Evolutionary conservation across 1,140 invertebrate species (phyloP).

Genomic region (Trachymyrmex cornetzi): DNA sequence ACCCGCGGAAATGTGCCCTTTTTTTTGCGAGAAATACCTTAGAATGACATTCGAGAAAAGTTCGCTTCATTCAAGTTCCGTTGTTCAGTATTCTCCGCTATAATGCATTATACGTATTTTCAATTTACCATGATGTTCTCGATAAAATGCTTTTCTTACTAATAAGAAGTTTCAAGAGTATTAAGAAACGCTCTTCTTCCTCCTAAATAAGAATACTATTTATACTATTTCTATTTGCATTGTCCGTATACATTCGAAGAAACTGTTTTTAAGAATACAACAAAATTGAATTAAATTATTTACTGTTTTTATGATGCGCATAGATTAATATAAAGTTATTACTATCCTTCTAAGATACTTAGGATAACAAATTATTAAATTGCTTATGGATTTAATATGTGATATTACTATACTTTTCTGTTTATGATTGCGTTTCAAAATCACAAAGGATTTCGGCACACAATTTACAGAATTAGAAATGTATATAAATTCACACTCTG

Average conservation of each 20-base stretch:
- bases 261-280: no score
- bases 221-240: neutral
- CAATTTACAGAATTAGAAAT: no score
- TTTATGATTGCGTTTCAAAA: no score
- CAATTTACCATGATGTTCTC: constrained; percentile 26
- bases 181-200: neutral
- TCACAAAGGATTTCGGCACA: no score
- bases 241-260: neutral
- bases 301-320: no score
- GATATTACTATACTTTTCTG: no score
- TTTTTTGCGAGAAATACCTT: neutral
- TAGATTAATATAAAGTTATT: no score
- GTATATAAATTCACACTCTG: no score
- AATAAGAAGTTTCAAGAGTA: neutral
- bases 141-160: neutral
- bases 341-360: no score
- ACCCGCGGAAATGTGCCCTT: neutral
- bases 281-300: no score
- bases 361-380: no score
- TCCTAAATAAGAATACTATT: neutral
- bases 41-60: constrained; percentile 13
- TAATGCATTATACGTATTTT: neutral
- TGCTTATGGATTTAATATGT: no score
- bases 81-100: neutral
- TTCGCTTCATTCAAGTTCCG: neutral